These are phyloP conservation scores for Loriculus beryllinus DNA, from an alignment of 2,797 vertebrate genomes.

Conservation along the genomic window DNA sequence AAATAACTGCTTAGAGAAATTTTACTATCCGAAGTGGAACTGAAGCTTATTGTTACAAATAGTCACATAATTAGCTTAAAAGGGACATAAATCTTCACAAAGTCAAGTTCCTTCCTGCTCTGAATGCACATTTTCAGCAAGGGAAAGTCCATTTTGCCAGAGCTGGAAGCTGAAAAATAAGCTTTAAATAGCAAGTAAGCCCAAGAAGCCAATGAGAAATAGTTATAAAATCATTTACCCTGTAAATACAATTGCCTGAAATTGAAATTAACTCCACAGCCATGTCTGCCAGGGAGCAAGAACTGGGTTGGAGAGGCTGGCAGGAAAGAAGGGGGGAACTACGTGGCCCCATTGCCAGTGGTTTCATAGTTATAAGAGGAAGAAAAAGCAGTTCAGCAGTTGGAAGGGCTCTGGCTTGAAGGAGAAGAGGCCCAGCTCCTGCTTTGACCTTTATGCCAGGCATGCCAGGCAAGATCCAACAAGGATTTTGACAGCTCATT, in stretches of 20 bases:
- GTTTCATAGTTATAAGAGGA: neutral
- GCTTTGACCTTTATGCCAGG: neutral
- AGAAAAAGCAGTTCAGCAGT: neutral
- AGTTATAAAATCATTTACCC: neutral
- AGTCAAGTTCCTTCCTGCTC: constrained; percentile 58
- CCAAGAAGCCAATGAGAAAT: neutral
- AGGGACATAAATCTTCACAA: constrained; percentile 47
- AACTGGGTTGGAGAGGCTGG: neutral
- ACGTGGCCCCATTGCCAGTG: fast-evolving
- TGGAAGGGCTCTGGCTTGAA: neutral
- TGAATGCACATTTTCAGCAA: neutral
- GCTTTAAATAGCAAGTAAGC: neutral
- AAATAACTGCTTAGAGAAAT: neutral
- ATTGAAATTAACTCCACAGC: neutral
- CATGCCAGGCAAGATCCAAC: neutral
- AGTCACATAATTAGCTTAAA: constrained; percentile 47
- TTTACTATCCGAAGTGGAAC: constrained; percentile 17
- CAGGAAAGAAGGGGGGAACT: neutral
- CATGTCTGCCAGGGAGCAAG: neutral
- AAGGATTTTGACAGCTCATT: neutral
- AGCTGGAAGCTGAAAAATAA: constrained; percentile 1
- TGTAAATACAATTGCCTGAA: neutral
- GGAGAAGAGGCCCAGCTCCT: neutral
- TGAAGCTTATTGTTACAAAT: constrained; percentile 56
- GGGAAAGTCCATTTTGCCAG: neutral